Percentiles rank a stretch among this genome's conserved stretches.
These are phyloP conservation scores for Arctocebus calabarensis DNA, from an alignment of 2,797 vertebrate genomes.

Conservation along the genomic window DNA sequence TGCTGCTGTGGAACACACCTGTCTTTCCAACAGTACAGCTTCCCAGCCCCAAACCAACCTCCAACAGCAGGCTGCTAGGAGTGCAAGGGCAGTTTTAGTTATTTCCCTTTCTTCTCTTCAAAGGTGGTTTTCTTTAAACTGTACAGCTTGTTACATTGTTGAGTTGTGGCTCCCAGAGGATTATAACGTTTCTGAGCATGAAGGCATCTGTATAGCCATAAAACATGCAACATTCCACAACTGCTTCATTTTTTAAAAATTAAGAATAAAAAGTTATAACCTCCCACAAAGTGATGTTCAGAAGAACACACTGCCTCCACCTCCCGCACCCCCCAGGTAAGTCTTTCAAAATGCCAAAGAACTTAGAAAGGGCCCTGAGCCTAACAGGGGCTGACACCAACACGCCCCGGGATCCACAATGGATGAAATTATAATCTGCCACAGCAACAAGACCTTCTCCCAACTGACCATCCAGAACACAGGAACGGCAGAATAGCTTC, in stretches of 20 bases:
- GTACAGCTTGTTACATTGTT: slow-evolving; percentile 59
- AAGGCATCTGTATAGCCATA: slow-evolving; percentile 61
- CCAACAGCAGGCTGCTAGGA: neutral
- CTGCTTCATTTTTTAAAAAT: slow-evolving; percentile 60
- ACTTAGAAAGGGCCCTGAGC: neutral
- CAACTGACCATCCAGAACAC: slow-evolving; percentile 64
- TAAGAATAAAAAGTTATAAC: slow-evolving; percentile 53
- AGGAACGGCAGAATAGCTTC: neutral
- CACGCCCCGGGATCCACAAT: neutral
- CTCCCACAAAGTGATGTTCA: slow-evolving; percentile 63
- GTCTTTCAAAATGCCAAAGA: slow-evolving; percentile 52
- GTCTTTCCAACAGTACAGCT: neutral
- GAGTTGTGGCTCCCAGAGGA: slow-evolving; percentile 65
- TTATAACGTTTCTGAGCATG: slow-evolving; percentile 54
- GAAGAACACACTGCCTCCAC: neutral
- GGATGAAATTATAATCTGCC: slow-evolving; percentile 21
- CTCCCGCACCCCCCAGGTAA: neutral
- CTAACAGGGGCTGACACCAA: neutral
- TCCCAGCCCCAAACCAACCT: neutral
- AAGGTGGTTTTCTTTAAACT: slow-evolving; percentile 72
- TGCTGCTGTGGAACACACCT: neutral
- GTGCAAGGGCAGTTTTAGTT: slow-evolving; percentile 25
- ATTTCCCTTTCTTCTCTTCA: slow-evolving; percentile 65
- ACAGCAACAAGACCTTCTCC: slow-evolving; percentile 12
- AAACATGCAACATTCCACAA: slow-evolving; percentile 53